Conservation (phyloP, 2,797 vertebrate species). For the Silurus aristotelis region DNA sequence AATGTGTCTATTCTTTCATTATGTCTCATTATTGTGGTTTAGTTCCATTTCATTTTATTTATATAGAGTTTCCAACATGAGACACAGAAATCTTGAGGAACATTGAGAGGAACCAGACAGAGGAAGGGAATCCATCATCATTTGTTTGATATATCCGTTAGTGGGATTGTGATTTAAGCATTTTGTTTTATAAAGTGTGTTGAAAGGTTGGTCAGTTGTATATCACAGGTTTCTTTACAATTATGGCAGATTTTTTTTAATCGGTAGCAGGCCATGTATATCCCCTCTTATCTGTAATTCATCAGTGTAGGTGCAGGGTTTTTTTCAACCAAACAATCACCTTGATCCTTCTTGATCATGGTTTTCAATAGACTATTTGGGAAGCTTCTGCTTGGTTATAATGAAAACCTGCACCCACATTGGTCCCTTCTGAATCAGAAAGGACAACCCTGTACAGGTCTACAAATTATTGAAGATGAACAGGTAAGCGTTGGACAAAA, state of each 20-base stretch:
- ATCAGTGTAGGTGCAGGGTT: too few relatives aligned
- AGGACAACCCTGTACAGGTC: not conserved
- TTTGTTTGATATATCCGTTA: not conserved
- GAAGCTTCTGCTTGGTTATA: too few relatives aligned
- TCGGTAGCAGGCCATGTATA: too few relatives aligned
- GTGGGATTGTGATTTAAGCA: not conserved
- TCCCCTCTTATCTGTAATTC: too few relatives aligned
- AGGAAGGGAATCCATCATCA: not conserved
- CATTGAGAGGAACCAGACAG: not conserved
- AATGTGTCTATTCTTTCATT: not conserved
- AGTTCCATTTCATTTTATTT: not conserved
- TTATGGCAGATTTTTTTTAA: not conserved
- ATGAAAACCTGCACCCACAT: too few relatives aligned
- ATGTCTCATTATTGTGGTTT: not conserved
- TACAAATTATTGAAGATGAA: not conserved
- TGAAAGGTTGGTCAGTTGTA: not conserved
- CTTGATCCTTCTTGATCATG: too few relatives aligned
- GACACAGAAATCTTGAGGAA: not conserved
- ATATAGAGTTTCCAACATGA: not conserved
- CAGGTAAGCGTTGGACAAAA: not conserved
- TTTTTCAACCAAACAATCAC: too few relatives aligned
- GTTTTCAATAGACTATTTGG: too few relatives aligned
- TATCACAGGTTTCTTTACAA: not conserved
- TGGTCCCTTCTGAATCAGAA: too few relatives aligned
- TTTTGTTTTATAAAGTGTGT: not conserved